A percentile compares a stretch with the other conserved stretches of the same genome.
phyloP scores from a whole-genome alignment of 2,797 vertebrate species.

The Monodelphis domestica region DNA sequence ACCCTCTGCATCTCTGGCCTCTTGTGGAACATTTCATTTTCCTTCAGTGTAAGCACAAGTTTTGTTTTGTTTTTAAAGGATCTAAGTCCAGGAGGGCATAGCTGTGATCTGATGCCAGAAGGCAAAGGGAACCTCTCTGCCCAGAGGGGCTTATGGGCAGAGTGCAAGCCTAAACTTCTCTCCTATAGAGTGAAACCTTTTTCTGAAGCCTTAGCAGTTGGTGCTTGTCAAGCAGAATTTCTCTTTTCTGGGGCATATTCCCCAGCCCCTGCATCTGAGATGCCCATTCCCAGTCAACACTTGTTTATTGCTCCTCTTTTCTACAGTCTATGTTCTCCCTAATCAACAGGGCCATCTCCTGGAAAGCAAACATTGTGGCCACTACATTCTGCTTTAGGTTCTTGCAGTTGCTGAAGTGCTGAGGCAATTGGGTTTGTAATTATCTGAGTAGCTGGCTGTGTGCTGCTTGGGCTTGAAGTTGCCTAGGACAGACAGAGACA shows the following conservation, averaged over 20 bases:
- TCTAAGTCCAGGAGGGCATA: conserved; percentile 80
- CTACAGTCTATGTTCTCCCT: too few species aligned
- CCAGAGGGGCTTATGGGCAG: neutral
- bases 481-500: too few species aligned
- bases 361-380: conserved; percentile 79
- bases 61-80: conserved; percentile 75
- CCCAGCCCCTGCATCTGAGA: fast-evolving
- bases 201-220: neutral
- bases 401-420: conserved; percentile 82
- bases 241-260: neutral
- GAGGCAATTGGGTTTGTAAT: conserved; percentile 83
- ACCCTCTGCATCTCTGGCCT: conserved; percentile 78
- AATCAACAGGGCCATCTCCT: too few species aligned
- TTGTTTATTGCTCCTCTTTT: too few species aligned
- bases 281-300: too few species aligned
- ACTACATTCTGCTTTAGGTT: conserved; percentile 83
- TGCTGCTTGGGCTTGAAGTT: conserved; percentile 82
- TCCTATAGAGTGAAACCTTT: too few species aligned
- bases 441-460: conserved; percentile 83
- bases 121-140: neutral
- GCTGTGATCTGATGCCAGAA: conserved; percentile 73
- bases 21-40: conserved; percentile 69
- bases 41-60: conserved; percentile 72
- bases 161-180: too few species aligned
- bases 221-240: fast-evolving